Evolutionary conservation across 1,140 invertebrate species (phyloP).

Genomic region (Drosophila gunungcola): DNA sequence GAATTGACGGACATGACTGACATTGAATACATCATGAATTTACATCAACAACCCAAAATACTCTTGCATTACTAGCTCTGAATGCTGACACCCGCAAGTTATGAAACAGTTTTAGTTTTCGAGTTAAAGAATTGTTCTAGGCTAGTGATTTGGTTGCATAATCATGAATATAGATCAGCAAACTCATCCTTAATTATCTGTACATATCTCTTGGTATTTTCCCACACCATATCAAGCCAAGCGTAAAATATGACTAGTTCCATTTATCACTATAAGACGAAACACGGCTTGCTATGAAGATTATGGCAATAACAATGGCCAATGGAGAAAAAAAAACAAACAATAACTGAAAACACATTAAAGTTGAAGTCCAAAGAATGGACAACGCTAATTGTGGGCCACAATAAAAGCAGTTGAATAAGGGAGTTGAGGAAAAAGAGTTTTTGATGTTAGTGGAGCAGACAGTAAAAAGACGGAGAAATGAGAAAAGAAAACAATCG

Average conservation of each 20-base stretch:
- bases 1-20: no score
- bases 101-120: no score
- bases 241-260: constrained; percentile 46
- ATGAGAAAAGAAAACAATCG: constrained; percentile 31
- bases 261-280: constrained; percentile 47
- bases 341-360: constrained; percentile 58
- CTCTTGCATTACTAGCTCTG: no score
- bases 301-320: constrained; percentile 35
- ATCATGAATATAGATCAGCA: background rate
- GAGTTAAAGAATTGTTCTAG: background rate
- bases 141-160: background rate
- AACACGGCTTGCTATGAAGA: constrained; percentile 19
- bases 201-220: constrained; percentile 18
- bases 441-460: constrained; percentile 61
- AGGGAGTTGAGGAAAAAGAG: constrained; percentile 6
- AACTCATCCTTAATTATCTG: constrained; percentile 8
- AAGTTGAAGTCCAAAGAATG: constrained; percentile 30
- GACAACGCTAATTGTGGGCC: constrained; percentile 50
- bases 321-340: constrained; percentile 21
- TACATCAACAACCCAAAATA: no score
- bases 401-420: constrained; percentile 18
- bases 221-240: constrained; percentile 34
- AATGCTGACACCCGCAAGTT: no score
- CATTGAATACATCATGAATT: no score
- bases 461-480: constrained; percentile 30